Evolutionary conservation across 2,797 vertebrate genomes (phyloP).

Genomic region (Melanotaenia parkinsoni): DNA sequence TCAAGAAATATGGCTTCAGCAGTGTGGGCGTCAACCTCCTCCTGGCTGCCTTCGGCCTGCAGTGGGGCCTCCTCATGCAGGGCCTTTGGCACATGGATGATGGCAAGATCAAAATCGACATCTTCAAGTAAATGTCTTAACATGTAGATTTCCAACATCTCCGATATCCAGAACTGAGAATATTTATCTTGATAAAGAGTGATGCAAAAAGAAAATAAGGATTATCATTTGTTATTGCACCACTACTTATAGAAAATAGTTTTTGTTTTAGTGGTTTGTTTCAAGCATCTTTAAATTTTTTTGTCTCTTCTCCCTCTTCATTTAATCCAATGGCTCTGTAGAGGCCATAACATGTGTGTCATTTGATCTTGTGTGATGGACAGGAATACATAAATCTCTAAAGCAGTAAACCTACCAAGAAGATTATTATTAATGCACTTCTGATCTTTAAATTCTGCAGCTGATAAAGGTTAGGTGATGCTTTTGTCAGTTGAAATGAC

Average conservation of each 20-base stretch:
- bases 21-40: conserved; percentile 93
- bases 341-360: not conserved
- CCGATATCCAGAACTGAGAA: not conserved
- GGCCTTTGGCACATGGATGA: conserved; percentile 81
- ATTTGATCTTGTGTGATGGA: not conserved
- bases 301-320: not conserved
- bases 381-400: not conserved
- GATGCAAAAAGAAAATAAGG: not conserved
- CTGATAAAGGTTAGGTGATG: not conserved
- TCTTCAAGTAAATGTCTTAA: conserved; percentile 78
- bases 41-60: conserved; percentile 93
- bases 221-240: not conserved
- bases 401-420: not conserved
- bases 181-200: not conserved
- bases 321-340: not conserved
- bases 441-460: not conserved
- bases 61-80: conserved; percentile 91
- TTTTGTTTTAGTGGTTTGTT: not conserved
- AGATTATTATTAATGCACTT: not conserved
- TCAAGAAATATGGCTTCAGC: conserved; percentile 95
- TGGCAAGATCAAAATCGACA: conserved; percentile 80
- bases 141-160: not conserved
- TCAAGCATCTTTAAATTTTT: not conserved
- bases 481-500: not conserved
- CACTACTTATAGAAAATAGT: not conserved